These are phyloP conservation scores for Rhagonycha fulva DNA, from an alignment of 2,888 invertebrate species.

Conservation along the genomic window DNA sequence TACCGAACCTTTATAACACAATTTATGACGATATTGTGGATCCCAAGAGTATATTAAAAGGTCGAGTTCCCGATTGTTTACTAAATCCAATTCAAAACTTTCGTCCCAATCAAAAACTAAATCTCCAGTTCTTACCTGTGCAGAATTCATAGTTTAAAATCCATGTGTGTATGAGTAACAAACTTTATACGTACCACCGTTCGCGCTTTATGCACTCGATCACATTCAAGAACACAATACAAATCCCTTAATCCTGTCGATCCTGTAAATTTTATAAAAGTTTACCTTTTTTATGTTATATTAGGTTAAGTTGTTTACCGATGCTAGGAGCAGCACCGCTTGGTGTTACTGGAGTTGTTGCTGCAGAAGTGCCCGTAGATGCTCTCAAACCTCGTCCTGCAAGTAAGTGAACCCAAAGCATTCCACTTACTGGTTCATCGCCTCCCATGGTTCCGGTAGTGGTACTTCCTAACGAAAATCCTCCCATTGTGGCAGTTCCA, in stretches of 20 bases:
- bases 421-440: conserved; percentile 74
- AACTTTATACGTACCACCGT: conserved; percentile 72
- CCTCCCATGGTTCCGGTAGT: conserved; percentile 49
- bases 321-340: conserved; percentile 58
- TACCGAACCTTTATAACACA: conserved; percentile 91
- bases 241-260: conserved; percentile 75
- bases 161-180: background rate
- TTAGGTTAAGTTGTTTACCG: conserved; percentile 33
- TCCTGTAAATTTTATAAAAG: conserved; percentile 44
- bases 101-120: conserved; percentile 99
- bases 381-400: conserved; percentile 86
- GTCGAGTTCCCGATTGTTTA: conserved; percentile 92
- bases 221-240: conserved; percentile 97
- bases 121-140: conserved; percentile 85
- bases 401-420: conserved; percentile 87
- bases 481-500: conserved; percentile 36
- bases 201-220: conserved; percentile 93
- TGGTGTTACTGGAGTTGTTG: conserved; percentile 72
- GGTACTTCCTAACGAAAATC: conserved; percentile 32
- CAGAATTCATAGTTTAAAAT: conserved; percentile 2
- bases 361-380: conserved; percentile 68
- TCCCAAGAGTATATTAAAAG: conserved; percentile 99
- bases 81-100: conserved; percentile 95
- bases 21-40: conserved; percentile 94
- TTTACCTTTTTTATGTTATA: background rate